Base-by-base conservation (phyloP, 2,888 invertebrate genomes). In the Diarsia rubi region DNA sequence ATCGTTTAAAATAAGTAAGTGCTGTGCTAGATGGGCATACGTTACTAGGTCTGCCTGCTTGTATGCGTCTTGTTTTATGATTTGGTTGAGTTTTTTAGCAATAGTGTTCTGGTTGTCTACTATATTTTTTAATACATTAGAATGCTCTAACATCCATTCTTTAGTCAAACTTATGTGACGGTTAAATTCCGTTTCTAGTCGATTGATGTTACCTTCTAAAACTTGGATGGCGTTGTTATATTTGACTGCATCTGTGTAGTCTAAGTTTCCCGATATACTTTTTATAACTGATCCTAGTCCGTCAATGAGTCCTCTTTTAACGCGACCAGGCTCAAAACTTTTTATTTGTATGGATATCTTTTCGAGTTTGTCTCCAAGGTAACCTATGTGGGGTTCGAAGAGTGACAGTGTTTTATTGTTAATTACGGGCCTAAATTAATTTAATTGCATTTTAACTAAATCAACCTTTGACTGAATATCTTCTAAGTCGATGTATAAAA, bases 331-430 rank as follows among this genome's bases (percentile, higher is more conserved):
- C 16, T 73, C 19, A 62, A 73, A 73, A 2, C 65, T 44, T 31
- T 44, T n/a, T 68, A 68, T 14, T n/a, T 47, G 59, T 11, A 14
- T 2, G 0, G 67, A 52, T 44, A 73, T n/a, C 14, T 45, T 67
- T 42, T 60, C 19, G 16, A 73, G 60, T 62, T 73, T 73, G 19
- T 21, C 21, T 21, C 16, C 24, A 24, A 73, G 42, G 24, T 73
- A 60, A 19, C n/a, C 27, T 8, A 73, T 31, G 37, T 68, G 73
- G 27, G 73, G 67, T 12, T 68, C 67, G 24, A 49, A 62, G 3
- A 73, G 59, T 27, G 44, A 68, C 2, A 8, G n/a, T 16, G 67
- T 73, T 24, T 62, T 44, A 68, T 73, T 73, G 14, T 68, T 73
- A 52, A 73, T 31, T 31, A 42, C 0, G 19, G 73, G 52, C 11